Conservation (phyloP, 2,888 invertebrate species). For the Polymixis flavicincta region DNA sequence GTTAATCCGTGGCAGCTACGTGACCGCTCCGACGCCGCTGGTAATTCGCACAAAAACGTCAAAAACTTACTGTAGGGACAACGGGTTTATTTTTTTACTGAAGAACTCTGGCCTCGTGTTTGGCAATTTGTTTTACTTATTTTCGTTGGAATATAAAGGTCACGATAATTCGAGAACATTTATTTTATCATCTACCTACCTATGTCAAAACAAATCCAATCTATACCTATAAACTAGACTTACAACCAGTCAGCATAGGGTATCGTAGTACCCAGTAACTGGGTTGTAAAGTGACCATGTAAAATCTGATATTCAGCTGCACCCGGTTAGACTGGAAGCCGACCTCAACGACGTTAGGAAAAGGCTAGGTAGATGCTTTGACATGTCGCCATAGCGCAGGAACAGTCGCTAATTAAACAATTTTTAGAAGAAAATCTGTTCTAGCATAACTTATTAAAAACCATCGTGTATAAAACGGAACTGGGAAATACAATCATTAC, state of each 20-base stretch:
- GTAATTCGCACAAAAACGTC: slow-evolving; percentile 51
- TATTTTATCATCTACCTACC: background rate
- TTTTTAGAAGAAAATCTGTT: too few relatives aligned
- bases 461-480: background rate
- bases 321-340: too few relatives aligned
- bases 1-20: slow-evolving; percentile 55
- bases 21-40: slow-evolving; percentile 48
- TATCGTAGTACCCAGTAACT: too few relatives aligned
- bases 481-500: slow-evolving; percentile 16
- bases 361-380: too few relatives aligned
- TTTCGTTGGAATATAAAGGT: slow-evolving; percentile 16
- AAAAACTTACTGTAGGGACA: slow-evolving; percentile 33
- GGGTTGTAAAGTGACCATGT: too few relatives aligned
- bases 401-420: too few relatives aligned
- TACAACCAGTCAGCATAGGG: too few relatives aligned
- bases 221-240: background rate
- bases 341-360: too few relatives aligned
- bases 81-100: slow-evolving; percentile 29
- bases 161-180: background rate
- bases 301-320: too few relatives aligned
- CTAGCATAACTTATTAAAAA: background rate
- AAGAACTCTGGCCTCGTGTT: slow-evolving; percentile 24
- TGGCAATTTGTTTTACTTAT: slow-evolving; percentile 24
- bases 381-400: too few relatives aligned
- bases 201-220: background rate